These are phyloP conservation scores for Tromatobia lineatoria DNA, from an alignment of 2,888 invertebrate species.

Conservation along the genomic window DNA sequence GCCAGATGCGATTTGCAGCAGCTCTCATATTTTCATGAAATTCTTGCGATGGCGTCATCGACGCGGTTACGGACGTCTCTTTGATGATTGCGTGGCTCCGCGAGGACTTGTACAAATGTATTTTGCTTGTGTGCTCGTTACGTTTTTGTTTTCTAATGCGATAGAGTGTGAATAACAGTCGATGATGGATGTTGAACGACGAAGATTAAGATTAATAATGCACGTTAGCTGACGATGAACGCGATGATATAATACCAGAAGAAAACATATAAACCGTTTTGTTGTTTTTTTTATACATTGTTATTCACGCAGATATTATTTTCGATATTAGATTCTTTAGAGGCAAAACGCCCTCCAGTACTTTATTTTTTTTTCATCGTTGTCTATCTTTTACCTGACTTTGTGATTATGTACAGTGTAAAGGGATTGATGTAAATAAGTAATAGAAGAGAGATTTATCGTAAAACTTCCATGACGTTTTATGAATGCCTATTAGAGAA, in stretches of 20 bases:
- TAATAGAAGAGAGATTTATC: conserved; percentile 58
- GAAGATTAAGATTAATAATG: conserved; percentile 7
- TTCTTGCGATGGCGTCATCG: conserved; percentile 1
- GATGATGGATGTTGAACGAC: conserved; percentile 27
- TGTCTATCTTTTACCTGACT: conserved; percentile 60
- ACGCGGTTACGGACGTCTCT: background rate
- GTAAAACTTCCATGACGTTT: conserved; percentile 72
- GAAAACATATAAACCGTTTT: conserved; percentile 41
- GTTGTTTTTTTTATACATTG: conserved; percentile 38
- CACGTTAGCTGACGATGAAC: conserved; percentile 2
- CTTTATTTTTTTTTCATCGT: conserved; percentile 24
- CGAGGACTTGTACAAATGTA: conserved; percentile 15
- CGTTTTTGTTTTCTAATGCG: background rate
- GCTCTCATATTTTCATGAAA: background rate
- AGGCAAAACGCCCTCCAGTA: background rate
- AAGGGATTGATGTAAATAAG: conserved; percentile 79
- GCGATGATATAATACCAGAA: conserved; percentile 36
- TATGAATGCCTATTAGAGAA: conserved; percentile 64
- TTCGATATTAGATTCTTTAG: conserved; percentile 20
- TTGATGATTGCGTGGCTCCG: background rate
- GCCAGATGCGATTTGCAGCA: background rate
- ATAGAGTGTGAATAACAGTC: conserved; percentile 17
- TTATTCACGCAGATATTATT: conserved; percentile 37
- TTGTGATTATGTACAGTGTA: conserved; percentile 79
- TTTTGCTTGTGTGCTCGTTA: conserved; percentile 4